Conservation (phyloP, 2,888 invertebrate species). For the Orchesella flavescens region DNA sequence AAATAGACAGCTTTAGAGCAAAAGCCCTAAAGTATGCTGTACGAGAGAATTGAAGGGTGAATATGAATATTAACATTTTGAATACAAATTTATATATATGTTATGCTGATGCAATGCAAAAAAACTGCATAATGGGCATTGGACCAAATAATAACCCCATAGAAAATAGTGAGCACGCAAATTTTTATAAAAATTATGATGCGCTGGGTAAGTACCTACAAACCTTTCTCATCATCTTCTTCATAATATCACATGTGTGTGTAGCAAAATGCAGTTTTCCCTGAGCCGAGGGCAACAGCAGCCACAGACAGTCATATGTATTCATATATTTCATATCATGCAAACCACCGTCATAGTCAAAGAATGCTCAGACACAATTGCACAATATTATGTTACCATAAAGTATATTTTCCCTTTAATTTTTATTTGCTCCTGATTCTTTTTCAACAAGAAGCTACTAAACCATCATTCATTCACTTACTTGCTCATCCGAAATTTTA, state of each 20-base stretch:
- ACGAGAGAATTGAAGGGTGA: too few species aligned
- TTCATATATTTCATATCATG: too few species aligned
- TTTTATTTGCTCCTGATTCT: slow-evolving; percentile 42
- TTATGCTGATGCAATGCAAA: slow-evolving; percentile 21
- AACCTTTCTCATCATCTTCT: too few species aligned
- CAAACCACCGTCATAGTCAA: too few species aligned
- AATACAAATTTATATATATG: background rate
- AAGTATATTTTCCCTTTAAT: background rate
- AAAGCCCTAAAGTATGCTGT: too few species aligned
- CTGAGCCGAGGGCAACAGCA: background rate
- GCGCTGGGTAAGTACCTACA: background rate
- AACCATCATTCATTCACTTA: slow-evolving; percentile 17
- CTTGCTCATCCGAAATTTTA: slow-evolving; percentile 19
- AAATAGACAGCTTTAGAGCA: too few species aligned
- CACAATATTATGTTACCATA: slow-evolving; percentile 1
- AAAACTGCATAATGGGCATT: slow-evolving; percentile 40
- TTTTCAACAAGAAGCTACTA: background rate
- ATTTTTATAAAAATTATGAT: background rate
- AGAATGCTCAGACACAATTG: too few species aligned
- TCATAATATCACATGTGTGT: background rate
- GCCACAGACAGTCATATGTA: too few species aligned
- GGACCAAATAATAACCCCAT: slow-evolving; percentile 47
- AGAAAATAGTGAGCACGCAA: slow-evolving; percentile 2
- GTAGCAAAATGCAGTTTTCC: slow-evolving; percentile 6
- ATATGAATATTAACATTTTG: too few species aligned